These are phyloP conservation scores for Herpetotheres cachinnans DNA, from an alignment of 2,113 vertebrate genomes.

Conservation along the genomic window DNA sequence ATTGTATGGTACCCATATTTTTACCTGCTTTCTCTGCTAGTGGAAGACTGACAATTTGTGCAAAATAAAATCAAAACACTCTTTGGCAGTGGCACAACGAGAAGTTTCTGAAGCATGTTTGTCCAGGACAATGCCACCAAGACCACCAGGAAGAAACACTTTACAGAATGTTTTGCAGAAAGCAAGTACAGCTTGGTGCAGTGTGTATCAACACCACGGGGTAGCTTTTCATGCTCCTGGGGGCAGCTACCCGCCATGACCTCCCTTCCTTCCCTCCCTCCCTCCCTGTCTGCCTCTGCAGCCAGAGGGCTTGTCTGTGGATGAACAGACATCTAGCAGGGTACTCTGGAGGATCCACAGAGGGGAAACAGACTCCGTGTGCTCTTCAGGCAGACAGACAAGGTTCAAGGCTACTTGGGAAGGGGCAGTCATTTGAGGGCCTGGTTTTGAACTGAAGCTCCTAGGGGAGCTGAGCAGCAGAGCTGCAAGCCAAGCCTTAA, in stretches of 20 bases:
- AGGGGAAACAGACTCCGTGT: accelerated
- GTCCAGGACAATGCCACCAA: background rate
- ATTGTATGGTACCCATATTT: background rate
- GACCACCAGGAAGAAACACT: background rate
- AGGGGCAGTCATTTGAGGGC: background rate
- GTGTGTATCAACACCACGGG: accelerated
- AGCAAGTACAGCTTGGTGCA: background rate
- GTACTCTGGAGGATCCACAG: background rate
- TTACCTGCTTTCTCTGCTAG: background rate
- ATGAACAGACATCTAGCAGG: accelerated
- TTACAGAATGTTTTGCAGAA: background rate
- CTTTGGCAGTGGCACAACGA: background rate
- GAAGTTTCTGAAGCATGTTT: background rate
- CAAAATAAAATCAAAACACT: background rate
- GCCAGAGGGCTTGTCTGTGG: accelerated
- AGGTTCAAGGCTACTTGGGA: background rate
- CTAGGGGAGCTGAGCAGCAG: background rate
- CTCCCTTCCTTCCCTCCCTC: background rate
- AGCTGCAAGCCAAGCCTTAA: background rate
- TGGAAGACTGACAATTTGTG: background rate
- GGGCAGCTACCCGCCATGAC: accelerated
- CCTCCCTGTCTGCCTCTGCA: background rate
- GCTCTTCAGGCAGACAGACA: accelerated
- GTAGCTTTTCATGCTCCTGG: background rate
- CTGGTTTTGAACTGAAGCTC: background rate